A percentile compares a stretch with the other conserved stretches of the same genome.
phyloP scores from a whole-genome alignment of 2,113 vertebrate genomes.

The Odocoileus virginianus region DNA sequence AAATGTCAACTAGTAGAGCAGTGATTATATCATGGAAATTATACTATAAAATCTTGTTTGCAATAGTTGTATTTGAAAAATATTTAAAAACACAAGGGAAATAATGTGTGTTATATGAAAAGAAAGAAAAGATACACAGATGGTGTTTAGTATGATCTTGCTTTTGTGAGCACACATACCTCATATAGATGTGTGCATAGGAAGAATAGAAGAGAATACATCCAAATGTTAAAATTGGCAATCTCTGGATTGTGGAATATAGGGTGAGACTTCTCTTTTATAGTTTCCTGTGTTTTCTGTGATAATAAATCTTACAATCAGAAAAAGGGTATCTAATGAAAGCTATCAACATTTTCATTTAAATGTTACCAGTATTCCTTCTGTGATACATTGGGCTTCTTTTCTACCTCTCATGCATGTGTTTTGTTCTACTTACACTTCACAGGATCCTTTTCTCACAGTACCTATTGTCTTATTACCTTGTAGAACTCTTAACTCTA shows the following conservation, averaged over 20 bases:
- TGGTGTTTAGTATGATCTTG: background rate
- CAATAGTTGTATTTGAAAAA: background rate
- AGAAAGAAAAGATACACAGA: background rate
- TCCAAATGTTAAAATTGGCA: background rate
- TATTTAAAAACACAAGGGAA: background rate
- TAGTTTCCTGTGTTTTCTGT: background rate
- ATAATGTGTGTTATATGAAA: background rate
- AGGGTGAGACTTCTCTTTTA: background rate
- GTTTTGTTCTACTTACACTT: background rate
- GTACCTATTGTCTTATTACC: background rate
- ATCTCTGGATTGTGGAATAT: background rate
- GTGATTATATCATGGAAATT: background rate
- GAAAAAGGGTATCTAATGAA: background rate
- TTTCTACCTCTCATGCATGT: background rate
- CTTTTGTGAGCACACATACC: background rate
- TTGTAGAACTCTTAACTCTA: background rate
- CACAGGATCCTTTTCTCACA: background rate
- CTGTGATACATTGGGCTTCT: background rate
- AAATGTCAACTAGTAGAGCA: background rate
- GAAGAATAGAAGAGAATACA: background rate
- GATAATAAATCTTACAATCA: background rate
- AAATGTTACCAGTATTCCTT: background rate
- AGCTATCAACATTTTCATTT: background rate
- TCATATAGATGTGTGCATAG: background rate
- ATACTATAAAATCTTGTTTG: background rate